Evolutionary conservation across 2,797 vertebrate species (phyloP).

Genomic region (Paguma larvata): DNA sequence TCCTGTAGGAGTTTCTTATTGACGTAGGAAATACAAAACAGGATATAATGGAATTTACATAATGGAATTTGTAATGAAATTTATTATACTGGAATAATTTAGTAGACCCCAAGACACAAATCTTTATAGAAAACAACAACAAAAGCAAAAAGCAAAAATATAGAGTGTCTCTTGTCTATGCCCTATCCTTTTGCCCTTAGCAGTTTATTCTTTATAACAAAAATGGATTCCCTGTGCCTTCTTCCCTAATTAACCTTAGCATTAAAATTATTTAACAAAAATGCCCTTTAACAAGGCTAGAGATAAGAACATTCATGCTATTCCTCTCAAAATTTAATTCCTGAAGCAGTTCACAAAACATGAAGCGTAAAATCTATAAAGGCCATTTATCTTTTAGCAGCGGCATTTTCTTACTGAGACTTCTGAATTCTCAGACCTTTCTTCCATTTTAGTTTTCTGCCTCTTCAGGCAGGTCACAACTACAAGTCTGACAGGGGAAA

Average conservation of each 20-base stretch:
- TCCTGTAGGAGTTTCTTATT: conserved; percentile 6
- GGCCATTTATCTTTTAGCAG: conserved; percentile 50
- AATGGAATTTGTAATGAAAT: background rate
- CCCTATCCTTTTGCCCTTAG: background rate
- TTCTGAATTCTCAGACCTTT: conserved; percentile 67
- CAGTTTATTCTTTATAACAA: conserved; percentile 23
- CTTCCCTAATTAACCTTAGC: conserved; percentile 66
- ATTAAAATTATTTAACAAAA: conserved; percentile 64
- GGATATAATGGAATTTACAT: background rate
- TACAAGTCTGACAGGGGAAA: conserved; percentile 41
- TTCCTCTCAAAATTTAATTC: conserved; percentile 59
- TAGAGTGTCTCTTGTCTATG: background rate
- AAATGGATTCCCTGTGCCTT: conserved; percentile 10
- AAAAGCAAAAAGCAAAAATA: background rate
- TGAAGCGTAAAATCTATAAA: conserved; percentile 62
- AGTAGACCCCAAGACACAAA: background rate
- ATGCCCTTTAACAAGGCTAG: conserved; percentile 15
- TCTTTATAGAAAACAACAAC: background rate
- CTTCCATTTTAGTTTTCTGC: conserved; percentile 70
- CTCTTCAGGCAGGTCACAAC: conserved; percentile 68
- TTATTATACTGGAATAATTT: background rate
- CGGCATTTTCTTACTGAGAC: conserved; percentile 70
- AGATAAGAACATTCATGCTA: background rate
- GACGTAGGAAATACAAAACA: conserved; percentile 51
- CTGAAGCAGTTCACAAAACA: conserved; percentile 60